Conservation (phyloP, 2,113 vertebrate species). For the Pollachius pollachius region DNA sequence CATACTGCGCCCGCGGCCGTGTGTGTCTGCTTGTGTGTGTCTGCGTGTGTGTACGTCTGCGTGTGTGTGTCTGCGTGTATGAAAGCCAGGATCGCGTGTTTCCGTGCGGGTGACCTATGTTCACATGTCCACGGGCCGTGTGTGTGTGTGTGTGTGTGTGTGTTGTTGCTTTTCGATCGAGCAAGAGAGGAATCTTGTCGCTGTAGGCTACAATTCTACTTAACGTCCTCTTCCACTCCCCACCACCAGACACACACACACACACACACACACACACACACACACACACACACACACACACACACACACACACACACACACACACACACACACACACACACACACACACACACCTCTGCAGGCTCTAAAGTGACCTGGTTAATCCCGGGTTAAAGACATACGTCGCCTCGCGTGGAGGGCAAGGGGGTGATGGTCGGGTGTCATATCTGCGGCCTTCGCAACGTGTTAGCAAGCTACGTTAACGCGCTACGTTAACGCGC, state of each 20-base stretch:
- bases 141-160: constrained; percentile 8
- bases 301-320: background rate
- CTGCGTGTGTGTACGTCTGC: constrained; percentile 19
- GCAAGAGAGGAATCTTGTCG: constrained; percentile 18
- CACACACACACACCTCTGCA: background rate
- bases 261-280: background rate
- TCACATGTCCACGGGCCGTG: constrained; percentile 8
- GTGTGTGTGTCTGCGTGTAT: background rate
- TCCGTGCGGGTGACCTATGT: background rate
- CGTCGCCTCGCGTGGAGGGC: constrained; percentile 1
- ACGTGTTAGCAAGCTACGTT: no score
- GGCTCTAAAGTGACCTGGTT: background rate
- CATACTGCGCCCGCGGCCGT: background rate
- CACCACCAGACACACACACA: background rate
- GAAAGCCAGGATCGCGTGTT: no score
- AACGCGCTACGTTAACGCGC: no score
- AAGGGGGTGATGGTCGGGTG: background rate
- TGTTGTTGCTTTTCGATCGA: background rate
- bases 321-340: background rate
- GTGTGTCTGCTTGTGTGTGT: constrained; percentile 20
- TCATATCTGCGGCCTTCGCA: no score
- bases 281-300: background rate
- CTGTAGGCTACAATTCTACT: constrained; percentile 2
- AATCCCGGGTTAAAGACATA: constrained; percentile 13
- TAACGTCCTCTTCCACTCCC: background rate